These are phyloP conservation scores for Diceros bicornis DNA, from an alignment of 2,797 vertebrate genomes.

Conservation along the genomic window DNA sequence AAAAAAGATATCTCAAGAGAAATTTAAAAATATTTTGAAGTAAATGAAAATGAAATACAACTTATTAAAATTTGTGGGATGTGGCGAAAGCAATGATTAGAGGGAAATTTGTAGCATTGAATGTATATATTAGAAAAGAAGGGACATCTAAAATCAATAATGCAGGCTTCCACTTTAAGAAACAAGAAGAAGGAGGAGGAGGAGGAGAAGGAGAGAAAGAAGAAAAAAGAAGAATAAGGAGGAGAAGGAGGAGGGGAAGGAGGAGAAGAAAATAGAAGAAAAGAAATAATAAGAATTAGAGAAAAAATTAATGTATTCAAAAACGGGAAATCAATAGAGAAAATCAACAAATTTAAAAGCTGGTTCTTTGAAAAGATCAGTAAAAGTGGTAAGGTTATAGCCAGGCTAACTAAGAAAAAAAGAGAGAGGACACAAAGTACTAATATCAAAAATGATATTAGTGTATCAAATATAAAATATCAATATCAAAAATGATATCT, in stretches of 20 bases:
- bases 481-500: neutral
- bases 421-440: neutral
- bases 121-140: neutral
- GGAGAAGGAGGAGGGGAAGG: neutral
- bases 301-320: neutral
- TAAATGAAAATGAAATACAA: slow-evolving; percentile 29
- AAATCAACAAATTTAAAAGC: neutral
- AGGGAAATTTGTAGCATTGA: slow-evolving; percentile 18
- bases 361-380: neutral
- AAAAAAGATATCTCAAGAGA: neutral
- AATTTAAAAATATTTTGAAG: neutral
- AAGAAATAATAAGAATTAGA: neutral
- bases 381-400: neutral
- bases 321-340: neutral
- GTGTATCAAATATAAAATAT: too few relatives aligned
- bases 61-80: slow-evolving; percentile 25
- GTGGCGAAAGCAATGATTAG: neutral
- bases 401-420: neutral
- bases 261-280: neutral
- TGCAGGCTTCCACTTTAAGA: neutral
- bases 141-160: neutral
- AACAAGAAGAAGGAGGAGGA: neutral
- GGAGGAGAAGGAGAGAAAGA: neutral
- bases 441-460: neutral
- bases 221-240: neutral